phyloP scores from a whole-genome alignment of 2,113 vertebrate genomes.

The Orthochromis indermauri region DNA sequence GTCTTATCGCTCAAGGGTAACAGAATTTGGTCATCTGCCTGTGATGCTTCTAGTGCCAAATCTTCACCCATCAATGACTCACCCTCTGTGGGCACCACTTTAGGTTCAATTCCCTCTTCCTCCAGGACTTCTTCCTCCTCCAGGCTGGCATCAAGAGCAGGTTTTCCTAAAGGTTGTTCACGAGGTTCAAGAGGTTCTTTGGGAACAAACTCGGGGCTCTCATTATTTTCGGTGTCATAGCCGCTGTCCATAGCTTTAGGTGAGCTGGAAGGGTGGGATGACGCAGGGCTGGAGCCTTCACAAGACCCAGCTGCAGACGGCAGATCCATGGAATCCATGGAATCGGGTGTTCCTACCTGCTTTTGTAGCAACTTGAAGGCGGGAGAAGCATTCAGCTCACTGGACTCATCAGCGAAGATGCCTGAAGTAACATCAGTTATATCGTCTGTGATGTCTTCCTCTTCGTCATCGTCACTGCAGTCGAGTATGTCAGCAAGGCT shows the following conservation, averaged over 20 bases:
- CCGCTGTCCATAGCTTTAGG: slow-evolving; percentile 89
- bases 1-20: slow-evolving; percentile 74
- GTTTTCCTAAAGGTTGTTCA: slow-evolving; percentile 55
- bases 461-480: slow-evolving; percentile 70
- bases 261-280: slow-evolving; percentile 69
- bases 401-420: slow-evolving; percentile 74
- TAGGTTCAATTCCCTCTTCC: not conserved
- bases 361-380: slow-evolving; percentile 79
- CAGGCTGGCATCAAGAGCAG: not conserved
- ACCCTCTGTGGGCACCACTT: not conserved
- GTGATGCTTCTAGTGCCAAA: slow-evolving; percentile 5
- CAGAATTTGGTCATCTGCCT: slow-evolving; percentile 58
- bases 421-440: slow-evolving; percentile 78
- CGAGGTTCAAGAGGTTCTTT: slow-evolving; percentile 81
- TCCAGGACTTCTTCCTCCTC: slow-evolving; percentile 38
- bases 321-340: slow-evolving; percentile 82
- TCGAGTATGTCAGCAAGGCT: slow-evolving; percentile 71
- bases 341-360: slow-evolving; percentile 82
- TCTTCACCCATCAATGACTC: not conserved
- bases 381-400: slow-evolving; percentile 45
- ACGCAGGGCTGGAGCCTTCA: slow-evolving; percentile 72
- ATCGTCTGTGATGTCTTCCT: slow-evolving; percentile 67
- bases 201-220: slow-evolving; percentile 89
- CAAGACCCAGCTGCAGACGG: slow-evolving; percentile 74
- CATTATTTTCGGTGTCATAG: slow-evolving; percentile 94